Base-by-base conservation (phyloP, 2,113 vertebrate genomes). In the Archocentrus centrarchus region DNA sequence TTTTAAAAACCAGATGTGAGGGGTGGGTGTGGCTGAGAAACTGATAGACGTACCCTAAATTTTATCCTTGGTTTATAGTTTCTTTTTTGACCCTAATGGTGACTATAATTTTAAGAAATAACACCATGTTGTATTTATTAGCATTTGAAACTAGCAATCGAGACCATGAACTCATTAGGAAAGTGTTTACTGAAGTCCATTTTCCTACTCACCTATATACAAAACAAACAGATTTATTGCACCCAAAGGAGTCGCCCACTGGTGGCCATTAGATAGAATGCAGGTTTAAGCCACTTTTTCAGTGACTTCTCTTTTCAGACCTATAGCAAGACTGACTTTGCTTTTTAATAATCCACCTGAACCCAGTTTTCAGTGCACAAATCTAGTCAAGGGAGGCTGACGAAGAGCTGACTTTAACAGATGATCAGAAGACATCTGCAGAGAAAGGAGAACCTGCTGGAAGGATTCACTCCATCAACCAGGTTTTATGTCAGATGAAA, bases 41-140 rank as follows among this genome's bases (percentile, higher is more conserved):
- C 24, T 73, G 44, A 1, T 32, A 32, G 44, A 4, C 17, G 2
- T 17, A 6, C 6, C 47, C 41, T 53, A 0, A 50, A 50, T 6
- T 50, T 5, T 17, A 50, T 15, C 15, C 0, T 2, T 73, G 1
- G 41, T 20, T 18, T 50, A 0, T 2, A 41, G 17, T n/a, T 1
- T 2, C 6, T 35, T 15, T n/a, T 58, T 50, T 68, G 27, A 70
- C 24, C 24, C 47, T 30, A 10, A 68, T 27, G 8, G 5, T 4
- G 14, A 27, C 27, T 14, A 18, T 18, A 6, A 24, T 68, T 68
- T 68, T 27, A 68, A 47, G 27, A 68, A 68, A 15, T 0, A 9
- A 68, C 17, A 53, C 0, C 17, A 2, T 53, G 24, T 32, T 20
- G 17, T 53, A 32, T 18, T 14, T 50, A 32, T 7, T 30, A 50